Base-by-base conservation (phyloP, 64 coral and sea anemone genomes). In the Exaiptasia diaphana region DNA sequence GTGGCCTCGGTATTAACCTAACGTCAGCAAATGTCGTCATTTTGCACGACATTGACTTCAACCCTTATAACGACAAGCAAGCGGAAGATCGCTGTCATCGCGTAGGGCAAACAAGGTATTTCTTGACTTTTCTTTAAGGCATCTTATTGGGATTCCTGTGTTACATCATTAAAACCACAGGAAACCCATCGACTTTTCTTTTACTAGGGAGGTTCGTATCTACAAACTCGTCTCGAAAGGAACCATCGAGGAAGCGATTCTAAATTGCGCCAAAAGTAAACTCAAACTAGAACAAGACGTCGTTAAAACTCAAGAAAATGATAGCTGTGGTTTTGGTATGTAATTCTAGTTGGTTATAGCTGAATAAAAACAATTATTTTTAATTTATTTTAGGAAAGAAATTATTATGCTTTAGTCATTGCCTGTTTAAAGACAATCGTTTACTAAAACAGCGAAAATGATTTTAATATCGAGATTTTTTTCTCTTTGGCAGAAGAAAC, bases 51-150 rank as follows among this genome's bases (percentile, higher is more conserved):
- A 87, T 91, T 25, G 94, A 97, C 43, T 97, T 79, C 49, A 97
- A 97, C 55, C 94, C 94, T 1, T 91, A 97, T 62, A 97, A 97
- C 38, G 94, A 97, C 57, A 97, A 97, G 49, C 94, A 97, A 67
- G 94, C 94, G 7, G 94, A 97, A 37, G 94, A 97, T 58, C 79
- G 94, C 43, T 87, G 84, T 15, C 84, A 87, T 20, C 32, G 84
- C 26, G 84, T 87, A 6, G 84, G 84, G 8, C 84, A 87, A 53
- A 87, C 73, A 40, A 76, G 82, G 82, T 85, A 74, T 33, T n/a
- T n/a, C n/a, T n/a, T n/a, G n/a, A n/a, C n/a, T n/a, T n/a, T n/a
- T n/a, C n/a, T n/a, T n/a, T n/a, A n/a, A n/a, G n/a, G n/a, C n/a
- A n/a, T n/a, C n/a, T n/a, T n/a, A n/a, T n/a, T n/a, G n/a, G n/a